Percentiles rank a stretch among this genome's conserved stretches.
Evolutionary conservation across 2,113 vertebrate genomes (phyloP).

Genomic region (Tricholaema leucomelas): DNA sequence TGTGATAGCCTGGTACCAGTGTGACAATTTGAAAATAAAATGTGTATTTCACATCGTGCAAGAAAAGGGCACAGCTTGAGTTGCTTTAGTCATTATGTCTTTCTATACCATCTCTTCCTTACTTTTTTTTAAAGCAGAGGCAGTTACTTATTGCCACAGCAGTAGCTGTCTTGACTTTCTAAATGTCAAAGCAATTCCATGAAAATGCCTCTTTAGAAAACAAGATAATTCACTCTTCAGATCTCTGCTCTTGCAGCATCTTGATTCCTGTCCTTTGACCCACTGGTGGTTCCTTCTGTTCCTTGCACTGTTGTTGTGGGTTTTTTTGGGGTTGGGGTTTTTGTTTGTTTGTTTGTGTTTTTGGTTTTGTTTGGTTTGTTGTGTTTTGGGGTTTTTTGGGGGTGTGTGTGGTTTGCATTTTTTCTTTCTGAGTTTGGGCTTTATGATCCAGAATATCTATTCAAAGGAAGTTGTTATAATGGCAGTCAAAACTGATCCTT

Average conservation of each 20-base stretch:
- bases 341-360: too few species aligned
- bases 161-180: not conserved
- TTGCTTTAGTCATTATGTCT: not conserved
- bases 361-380: too few species aligned
- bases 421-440: not conserved
- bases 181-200: not conserved
- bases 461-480: not conserved
- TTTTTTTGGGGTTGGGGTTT: not conserved
- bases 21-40: constrained; percentile 30
- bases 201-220: not conserved
- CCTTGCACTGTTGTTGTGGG: not conserved
- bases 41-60: not conserved
- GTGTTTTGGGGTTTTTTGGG: too few species aligned
- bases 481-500: not conserved
- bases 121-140: not conserved
- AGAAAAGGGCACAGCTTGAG: not conserved
- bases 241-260: not conserved
- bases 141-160: not conserved
- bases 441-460: not conserved
- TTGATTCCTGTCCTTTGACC: not conserved
- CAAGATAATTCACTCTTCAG: not conserved
- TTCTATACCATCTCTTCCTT: not conserved
- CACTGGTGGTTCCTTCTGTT: not conserved
- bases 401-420: not conserved
- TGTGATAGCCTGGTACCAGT: not conserved